Evolutionary conservation across 1,140 invertebrate genomes (phyloP), one percentile per base, ranked within the genome.

Genomic region (Lordiphosa collinella): DNA sequence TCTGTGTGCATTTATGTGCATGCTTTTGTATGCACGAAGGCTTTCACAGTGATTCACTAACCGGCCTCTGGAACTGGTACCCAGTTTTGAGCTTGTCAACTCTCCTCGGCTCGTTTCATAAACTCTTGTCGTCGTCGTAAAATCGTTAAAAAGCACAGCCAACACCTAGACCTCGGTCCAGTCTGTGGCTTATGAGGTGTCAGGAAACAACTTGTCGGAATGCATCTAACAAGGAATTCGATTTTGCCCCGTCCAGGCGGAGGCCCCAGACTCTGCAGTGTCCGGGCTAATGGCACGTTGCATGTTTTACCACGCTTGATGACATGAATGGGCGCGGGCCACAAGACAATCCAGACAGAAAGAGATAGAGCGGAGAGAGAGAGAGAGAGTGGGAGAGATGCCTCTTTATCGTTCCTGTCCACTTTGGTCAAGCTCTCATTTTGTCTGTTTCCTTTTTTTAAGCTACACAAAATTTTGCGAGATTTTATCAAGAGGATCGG

Each of bases 151-250:
- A 82, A 61, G 56, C 76, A 22, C 41, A 61, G 65, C 65, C 78
- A 82, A 82, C 78, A 82, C 78, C 76, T 82, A 82, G 78, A 11
- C n/a, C 25, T 12, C 37, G 34, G 12, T 40, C 32, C 41, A 47
- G 31, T 37, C 41, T 36, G 47, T 7, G 18, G 71, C 68, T 57
- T 51, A 48, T 40, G 74, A 87, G 85, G 85, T 87, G 85, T 87
- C 85, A 87, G 85, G 67, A 87, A 85, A 87, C 85, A 87, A 87
- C 79, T 87, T 87, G 85, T 87, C 85, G 85, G 85, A 87, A 87
- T 87, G 78, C 85, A 87, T 87, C 85, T 87, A 87, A 87, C 85
- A 87, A 87, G 84, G 85, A 87, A 87, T 87, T 87, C 78, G 85
- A 86, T 87, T 87, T 87, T 87, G 71, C 79, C 72, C 72, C 63